Base-by-base conservation (phyloP, 2,113 vertebrate species). In the Ageneiosus marmoratus region DNA sequence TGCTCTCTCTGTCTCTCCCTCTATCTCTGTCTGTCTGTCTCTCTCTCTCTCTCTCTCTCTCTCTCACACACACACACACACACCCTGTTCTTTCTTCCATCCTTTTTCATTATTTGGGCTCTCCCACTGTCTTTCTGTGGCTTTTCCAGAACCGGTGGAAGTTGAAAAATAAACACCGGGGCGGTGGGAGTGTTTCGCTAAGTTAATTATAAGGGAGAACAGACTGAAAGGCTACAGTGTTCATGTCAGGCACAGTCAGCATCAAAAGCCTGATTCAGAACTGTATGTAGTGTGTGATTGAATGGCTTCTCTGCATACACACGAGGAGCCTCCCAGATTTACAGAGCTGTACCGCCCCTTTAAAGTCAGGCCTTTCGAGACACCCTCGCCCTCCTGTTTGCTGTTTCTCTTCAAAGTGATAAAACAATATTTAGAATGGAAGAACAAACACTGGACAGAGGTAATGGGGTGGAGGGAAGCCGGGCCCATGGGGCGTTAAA, bases 161-260 rank as follows among this genome's bases (percentile, higher is more conserved):
- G 87, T 93, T 92, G 87, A 91, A 94, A 96, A 95, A 95, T 91
- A 96, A 95, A 94, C 24, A 70, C 22, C 48, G 20, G 22, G 72
- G 53, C 2, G 18, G 34, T 32, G 58, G 41, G 41, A 22, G 20
- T 76, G 89, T 88, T 94, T 95, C 90, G 92, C 90, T 83, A 86
- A 91, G 89, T 80, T 84, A 91, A 92, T 90, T 79, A 74, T 84
- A 91, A 92, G 94, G 93, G 91, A 93, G 89, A 58, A 74, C 93
- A 86, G 87, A 85, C 90, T 92, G 91, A 95, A 94, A 96, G 95
- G 92, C 84, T 81, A 89, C 88, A 93, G 86, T 95, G 95, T 96
- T 93, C 91, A 90, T 89, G 90, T 89, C 79, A 87, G 86, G 91
- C 89, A 69, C 83, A 53, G 86, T 92, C 93, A 91, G 90, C 90